Percentiles rank a stretch among this genome's conserved stretches.
These are phyloP conservation scores for Channa argus DNA, from an alignment of 2,113 vertebrate genomes.

Conservation along the genomic window DNA sequence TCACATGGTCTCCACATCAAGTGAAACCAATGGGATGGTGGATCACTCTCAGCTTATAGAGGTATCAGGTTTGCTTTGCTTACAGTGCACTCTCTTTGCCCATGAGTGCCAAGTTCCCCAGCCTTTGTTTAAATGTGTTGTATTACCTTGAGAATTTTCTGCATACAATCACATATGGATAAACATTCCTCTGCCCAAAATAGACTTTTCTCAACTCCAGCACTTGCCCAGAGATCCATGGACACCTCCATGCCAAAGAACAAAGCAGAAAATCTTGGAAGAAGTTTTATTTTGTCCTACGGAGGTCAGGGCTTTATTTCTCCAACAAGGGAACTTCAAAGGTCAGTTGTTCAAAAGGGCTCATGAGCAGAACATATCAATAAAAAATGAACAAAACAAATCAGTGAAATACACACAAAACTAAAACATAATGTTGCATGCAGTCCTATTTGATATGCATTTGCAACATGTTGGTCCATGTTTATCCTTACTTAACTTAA, in stretches of 20 bases:
- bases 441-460: not conserved
- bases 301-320: slow-evolving; percentile 97
- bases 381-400: not conserved
- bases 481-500: not conserved
- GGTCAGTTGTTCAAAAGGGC: slow-evolving; percentile 79
- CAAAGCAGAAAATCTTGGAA: slow-evolving; percentile 96
- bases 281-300: slow-evolving; percentile 93
- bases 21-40: slow-evolving; percentile 87
- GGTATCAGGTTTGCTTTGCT: slow-evolving; percentile 79
- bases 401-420: not conserved
- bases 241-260: slow-evolving; percentile 93
- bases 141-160: not conserved
- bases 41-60: slow-evolving; percentile 91
- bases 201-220: slow-evolving; percentile 96
- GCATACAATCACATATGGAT: slow-evolving; percentile 6
- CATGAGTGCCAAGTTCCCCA: not conserved
- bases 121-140: slow-evolving; percentile 8
- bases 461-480: not conserved
- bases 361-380: not conserved
- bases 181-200: slow-evolving; percentile 62
- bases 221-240: slow-evolving; percentile 95
- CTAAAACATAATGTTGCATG: not conserved
- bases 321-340: slow-evolving; percentile 97
- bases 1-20: slow-evolving; percentile 93
- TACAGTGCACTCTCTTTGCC: slow-evolving; percentile 4